Base-by-base conservation (phyloP, 2,888 invertebrate species). In the Heterodera filipjevi region DNA sequence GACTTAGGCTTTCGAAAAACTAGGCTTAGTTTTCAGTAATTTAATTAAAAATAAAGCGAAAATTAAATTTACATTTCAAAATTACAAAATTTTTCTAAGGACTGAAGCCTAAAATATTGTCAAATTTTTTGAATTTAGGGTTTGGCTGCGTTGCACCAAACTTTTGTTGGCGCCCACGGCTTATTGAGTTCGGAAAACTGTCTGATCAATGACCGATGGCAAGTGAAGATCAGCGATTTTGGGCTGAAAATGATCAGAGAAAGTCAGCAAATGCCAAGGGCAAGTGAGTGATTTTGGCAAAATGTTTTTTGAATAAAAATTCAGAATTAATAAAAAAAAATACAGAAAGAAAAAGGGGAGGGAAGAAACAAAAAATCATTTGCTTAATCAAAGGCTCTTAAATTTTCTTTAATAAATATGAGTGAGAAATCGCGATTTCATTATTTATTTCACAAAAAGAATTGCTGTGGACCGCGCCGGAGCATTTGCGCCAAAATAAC, bases 181-280 rank as follows among this genome's bases (percentile, higher is more conserved):
- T 33, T 70, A 27, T 71, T 84, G n/a, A 79, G 77, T 16, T 84
- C 86, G 2, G 81, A 82, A 46, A 80, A 80, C 44, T 86, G 86
- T 75, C 75, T 87, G 59, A 80, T 86, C 76, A 83, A 86, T 76
- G 86, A 86, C 46, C 77, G 87, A 46, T 86, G 86, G 86, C 85
- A 86, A 66, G 77, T 86, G 68, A 86, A 86, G 71, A 82, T 86
- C n/a, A 81, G 84, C 3, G 84, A 85, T 73, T 86, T 82, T 72
- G 86, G 86, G 14, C 66, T 86, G 30, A 82, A 71, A 32, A 66
- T 71, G 66, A 64, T 84, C 22, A 78, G 85, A 16, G 77, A 82
- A 32, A 70, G 80, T 39, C 78, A 78, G 39, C 64, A 66, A 53
- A 64, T 78, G 10, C 49, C 44, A 22, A 32, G 70, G 30, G 77